Evolutionary conservation across 2,888 invertebrate genomes (phyloP).

Genomic region (Leptura quadrifasciata): DNA sequence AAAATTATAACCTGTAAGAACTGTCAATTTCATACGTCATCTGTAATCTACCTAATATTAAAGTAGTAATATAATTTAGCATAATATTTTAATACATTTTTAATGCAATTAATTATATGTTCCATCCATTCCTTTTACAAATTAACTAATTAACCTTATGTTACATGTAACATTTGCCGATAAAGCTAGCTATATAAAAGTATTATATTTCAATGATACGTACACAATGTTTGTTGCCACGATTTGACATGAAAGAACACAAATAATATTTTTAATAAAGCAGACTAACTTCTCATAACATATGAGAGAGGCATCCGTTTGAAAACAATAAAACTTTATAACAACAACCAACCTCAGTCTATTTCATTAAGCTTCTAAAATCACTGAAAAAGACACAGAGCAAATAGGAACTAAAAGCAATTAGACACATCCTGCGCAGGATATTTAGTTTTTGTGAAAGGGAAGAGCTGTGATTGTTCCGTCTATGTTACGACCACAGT

Average conservation of each 20-base stretch:
- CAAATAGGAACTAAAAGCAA: constrained; percentile 51
- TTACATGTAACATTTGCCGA: neutral
- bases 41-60: too few relatives aligned
- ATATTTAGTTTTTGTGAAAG: constrained; percentile 44
- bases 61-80: neutral
- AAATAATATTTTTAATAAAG: constrained; percentile 23
- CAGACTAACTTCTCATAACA: neutral
- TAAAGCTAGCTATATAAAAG: neutral
- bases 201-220: neutral
- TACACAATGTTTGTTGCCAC: neutral
- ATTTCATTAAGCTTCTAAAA: constrained; percentile 37
- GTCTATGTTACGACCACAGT: constrained; percentile 24
- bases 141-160: neutral
- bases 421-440: constrained; percentile 51
- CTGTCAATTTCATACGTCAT: too few relatives aligned
- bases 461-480: constrained; percentile 31
- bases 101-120: neutral
- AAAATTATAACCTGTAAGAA: too few relatives aligned
- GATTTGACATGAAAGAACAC: neutral
- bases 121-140: neutral
- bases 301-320: neutral
- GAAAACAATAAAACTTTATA: constrained; percentile 33
- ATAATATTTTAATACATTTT: neutral
- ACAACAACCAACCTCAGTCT: constrained; percentile 9
- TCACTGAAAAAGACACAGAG: constrained; percentile 33